Percentiles rank a stretch among this genome's conserved stretches.
phyloP scores from a whole-genome alignment of 2,113 vertebrate genomes.

The Caracal caracal region DNA sequence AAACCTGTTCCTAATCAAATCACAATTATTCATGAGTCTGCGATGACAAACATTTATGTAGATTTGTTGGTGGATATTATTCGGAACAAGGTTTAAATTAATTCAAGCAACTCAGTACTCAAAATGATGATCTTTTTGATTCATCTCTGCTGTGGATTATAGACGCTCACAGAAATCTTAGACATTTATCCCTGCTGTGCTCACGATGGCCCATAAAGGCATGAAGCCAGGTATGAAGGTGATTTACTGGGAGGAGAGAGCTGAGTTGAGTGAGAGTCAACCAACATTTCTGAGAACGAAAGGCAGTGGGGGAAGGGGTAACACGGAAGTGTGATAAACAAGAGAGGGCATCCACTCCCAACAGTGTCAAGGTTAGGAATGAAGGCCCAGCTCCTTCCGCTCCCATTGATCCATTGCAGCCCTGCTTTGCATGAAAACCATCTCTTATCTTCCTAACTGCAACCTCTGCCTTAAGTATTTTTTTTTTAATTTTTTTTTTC shows the following conservation, averaged over 20 bases:
- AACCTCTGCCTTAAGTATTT: not conserved
- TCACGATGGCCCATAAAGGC: not conserved
- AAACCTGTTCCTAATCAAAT: not conserved
- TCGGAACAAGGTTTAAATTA: not conserved
- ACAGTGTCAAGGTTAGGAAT: not conserved
- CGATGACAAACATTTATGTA: not conserved
- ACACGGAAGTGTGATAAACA: not conserved
- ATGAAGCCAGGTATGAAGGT: not conserved
- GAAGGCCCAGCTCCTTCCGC: not conserved
- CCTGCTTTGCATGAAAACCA: not conserved
- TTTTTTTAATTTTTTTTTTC: no score
- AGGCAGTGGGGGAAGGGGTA: not conserved
- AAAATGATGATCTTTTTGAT: not conserved
- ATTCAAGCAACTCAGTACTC: not conserved
- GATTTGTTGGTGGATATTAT: not conserved
- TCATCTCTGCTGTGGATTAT: not conserved
- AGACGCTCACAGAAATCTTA: not conserved
- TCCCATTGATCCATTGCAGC: not conserved
- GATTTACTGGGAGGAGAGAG: not conserved
- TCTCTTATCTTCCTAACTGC: not conserved
- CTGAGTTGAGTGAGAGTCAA: not conserved
- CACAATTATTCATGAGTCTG: not conserved
- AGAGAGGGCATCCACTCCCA: not conserved
- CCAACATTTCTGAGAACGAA: not conserved
- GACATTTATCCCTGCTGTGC: not conserved